phyloP scores from a whole-genome alignment of 30 jellyfish, hydroid and myxozoan species.

The Pelagia noctiluca region DNA sequence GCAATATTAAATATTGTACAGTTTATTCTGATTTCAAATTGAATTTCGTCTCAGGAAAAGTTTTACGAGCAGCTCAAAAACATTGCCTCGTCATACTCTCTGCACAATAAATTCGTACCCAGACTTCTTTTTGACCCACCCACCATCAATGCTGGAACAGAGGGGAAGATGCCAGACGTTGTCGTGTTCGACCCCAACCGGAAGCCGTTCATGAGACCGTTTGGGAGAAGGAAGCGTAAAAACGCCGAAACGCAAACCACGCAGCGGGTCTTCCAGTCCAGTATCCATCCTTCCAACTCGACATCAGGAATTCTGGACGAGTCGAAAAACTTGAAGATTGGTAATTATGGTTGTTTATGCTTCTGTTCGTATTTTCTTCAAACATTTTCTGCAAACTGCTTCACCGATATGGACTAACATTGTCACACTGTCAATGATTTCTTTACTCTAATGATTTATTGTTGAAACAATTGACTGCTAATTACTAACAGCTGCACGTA shows the following conservation, averaged over 20 bases:
- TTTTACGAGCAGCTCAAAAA: slow-evolving; percentile 81
- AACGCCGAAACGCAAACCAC: slow-evolving; percentile 4
- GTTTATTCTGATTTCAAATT: no score
- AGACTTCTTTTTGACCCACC: slow-evolving; percentile 80
- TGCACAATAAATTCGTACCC: slow-evolving; percentile 77
- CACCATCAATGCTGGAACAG: slow-evolving; percentile 17
- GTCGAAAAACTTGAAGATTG: slow-evolving; percentile 25
- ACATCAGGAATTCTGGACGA: slow-evolving; percentile 18
- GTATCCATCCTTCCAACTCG: slow-evolving; percentile 45
- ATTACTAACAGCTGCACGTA: no score
- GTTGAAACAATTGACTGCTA: no score
- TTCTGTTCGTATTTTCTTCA: no score
- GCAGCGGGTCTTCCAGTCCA: slow-evolving; percentile 36
- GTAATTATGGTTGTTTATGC: no score
- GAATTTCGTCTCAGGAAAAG: slow-evolving; percentile 52
- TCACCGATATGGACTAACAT: no score
- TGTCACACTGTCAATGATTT: no score
- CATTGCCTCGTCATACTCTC: slow-evolving; percentile 89
- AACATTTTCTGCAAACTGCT: no score
- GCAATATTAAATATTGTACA: no score
- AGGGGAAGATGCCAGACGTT: slow-evolving; percentile 54
- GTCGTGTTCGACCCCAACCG: slow-evolving; percentile 55
- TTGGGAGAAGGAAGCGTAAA: slow-evolving; percentile 48
- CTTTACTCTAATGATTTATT: no score
- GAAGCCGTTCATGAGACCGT: slow-evolving; percentile 41